These are phyloP conservation scores for Zapornia atra DNA, from an alignment of 2,113 vertebrate species.

Conservation along the genomic window DNA sequence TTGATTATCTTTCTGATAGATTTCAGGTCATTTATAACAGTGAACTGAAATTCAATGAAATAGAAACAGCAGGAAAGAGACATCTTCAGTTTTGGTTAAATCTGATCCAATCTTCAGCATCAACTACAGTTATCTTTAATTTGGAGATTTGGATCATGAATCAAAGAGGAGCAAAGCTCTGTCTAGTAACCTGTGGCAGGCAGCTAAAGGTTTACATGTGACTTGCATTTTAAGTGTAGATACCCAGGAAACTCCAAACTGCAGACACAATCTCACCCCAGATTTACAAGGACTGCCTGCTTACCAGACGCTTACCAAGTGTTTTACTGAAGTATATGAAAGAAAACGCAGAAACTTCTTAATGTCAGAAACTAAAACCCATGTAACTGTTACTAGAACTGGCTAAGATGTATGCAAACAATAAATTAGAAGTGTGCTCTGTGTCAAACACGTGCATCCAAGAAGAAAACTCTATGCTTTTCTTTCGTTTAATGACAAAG, in stretches of 20 bases:
- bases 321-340: neutral
- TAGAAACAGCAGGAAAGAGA: neutral
- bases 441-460: neutral
- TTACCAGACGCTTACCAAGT: neutral
- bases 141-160: neutral
- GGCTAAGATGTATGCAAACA: neutral
- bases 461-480: neutral
- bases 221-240: neutral
- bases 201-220: neutral
- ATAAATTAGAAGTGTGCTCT: neutral
- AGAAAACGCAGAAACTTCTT: neutral
- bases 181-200: neutral
- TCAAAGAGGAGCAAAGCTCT: neutral
- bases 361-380: neutral
- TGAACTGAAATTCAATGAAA: neutral
- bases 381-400: neutral
- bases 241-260: neutral
- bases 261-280: neutral
- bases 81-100: neutral
- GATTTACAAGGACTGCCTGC: neutral
- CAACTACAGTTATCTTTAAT: neutral
- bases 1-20: neutral
- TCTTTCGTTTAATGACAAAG: neutral
- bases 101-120: neutral
- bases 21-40: neutral